Evolutionary conservation across 2,888 invertebrate species (phyloP).

Genomic region (Tiliacea aurago): DNA sequence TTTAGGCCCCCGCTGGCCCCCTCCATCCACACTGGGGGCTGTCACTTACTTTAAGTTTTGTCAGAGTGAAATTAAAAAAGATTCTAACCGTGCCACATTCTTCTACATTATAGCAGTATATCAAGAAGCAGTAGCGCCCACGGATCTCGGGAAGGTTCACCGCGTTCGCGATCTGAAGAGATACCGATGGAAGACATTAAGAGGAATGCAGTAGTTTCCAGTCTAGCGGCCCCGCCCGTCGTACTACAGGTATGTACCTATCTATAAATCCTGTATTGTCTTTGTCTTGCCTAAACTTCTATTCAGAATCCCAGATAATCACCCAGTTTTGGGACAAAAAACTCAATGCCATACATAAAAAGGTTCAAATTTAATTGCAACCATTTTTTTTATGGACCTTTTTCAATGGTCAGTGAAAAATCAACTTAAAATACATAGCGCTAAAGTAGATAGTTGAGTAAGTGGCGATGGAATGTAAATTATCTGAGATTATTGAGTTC

Average conservation of each 20-base stretch:
- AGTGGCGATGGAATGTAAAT: background rate
- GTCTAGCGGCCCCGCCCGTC: constrained; percentile 70
- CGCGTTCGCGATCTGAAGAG: constrained; percentile 94
- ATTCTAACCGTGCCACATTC: too few relatives aligned
- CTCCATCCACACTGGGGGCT: too few relatives aligned
- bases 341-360: background rate
- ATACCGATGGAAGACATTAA: constrained; percentile 95
- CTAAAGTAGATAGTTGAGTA: background rate
- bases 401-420: background rate
- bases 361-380: background rate
- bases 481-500: constrained; percentile 34
- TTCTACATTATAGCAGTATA: constrained; percentile 68
- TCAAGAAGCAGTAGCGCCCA: constrained; percentile 85
- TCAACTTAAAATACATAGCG: too few relatives aligned
- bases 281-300: constrained; percentile 22
- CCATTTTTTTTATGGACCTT: background rate
- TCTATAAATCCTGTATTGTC: background rate
- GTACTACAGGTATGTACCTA: constrained; percentile 69
- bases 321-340: background rate
- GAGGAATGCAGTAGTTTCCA: constrained; percentile 87
- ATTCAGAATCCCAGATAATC: constrained; percentile 33
- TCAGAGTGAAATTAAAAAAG: too few relatives aligned
- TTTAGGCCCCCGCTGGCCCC: too few relatives aligned
- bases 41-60: too few relatives aligned
- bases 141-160: constrained; percentile 94